Evolutionary conservation across 2,113 vertebrate species (phyloP).

Genomic region (Callipepla californica): DNA sequence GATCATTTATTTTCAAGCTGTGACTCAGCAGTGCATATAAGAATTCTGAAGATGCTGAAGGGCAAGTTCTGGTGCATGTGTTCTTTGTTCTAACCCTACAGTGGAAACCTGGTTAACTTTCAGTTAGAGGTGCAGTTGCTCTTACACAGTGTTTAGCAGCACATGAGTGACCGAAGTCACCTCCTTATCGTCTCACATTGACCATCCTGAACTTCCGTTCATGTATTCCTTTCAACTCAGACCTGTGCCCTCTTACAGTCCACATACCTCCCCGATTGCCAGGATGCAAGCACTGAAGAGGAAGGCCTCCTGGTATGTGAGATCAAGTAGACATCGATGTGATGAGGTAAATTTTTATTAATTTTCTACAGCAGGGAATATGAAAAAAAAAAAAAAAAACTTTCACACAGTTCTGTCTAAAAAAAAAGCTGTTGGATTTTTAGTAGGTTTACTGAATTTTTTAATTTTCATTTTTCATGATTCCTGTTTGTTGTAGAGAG

Average conservation of each 20-base stretch:
- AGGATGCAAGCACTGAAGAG: neutral
- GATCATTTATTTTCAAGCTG: neutral
- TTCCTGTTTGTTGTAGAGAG: neutral
- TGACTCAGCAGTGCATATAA: neutral
- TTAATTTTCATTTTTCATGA: neutral
- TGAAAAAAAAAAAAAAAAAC: neutral
- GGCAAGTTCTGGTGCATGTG: neutral
- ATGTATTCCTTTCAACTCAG: neutral
- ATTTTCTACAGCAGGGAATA: neutral
- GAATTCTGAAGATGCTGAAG: neutral
- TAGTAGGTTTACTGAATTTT: neutral
- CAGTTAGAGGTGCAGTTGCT: neutral
- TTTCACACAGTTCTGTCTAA: neutral
- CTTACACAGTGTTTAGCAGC: neutral
- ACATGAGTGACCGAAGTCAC: neutral
- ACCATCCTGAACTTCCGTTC: neutral
- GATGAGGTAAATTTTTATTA: neutral
- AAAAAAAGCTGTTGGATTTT: fast-evolving
- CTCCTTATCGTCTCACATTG: neutral
- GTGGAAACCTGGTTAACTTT: neutral
- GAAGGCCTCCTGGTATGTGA: neutral
- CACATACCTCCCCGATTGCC: neutral
- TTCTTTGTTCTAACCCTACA: neutral
- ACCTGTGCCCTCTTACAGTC: neutral
- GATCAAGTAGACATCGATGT: neutral